phyloP scores from a whole-genome alignment of 2,888 invertebrate genomes.

The Rutpela maculata region DNA sequence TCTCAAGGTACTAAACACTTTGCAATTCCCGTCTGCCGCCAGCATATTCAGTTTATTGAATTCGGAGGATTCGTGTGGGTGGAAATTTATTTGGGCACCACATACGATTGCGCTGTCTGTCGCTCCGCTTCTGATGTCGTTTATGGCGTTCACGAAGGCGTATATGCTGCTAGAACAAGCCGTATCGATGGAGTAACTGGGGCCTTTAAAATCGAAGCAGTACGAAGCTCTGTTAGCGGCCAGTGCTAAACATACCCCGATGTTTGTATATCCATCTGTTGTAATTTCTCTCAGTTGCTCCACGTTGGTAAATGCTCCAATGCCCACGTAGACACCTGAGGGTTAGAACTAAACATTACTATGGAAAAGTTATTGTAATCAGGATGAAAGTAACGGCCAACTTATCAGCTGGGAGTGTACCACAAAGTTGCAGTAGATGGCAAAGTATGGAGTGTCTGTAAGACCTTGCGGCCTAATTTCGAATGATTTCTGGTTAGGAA shows the following conservation, averaged over 20 bases:
- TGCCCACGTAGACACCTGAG: conserved; percentile 57
- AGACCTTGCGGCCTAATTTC: too few species aligned
- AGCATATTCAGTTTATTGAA: conserved; percentile 55
- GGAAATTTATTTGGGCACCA: conserved; percentile 54
- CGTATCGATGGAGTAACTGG: conserved; percentile 61
- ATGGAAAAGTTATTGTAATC: neutral
- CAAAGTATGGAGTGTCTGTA: too few species aligned
- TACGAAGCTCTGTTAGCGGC: conserved; percentile 60
- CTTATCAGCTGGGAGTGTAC: too few species aligned
- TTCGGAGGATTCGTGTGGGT: conserved; percentile 58
- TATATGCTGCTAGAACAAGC: conserved; percentile 61
- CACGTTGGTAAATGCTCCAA: conserved; percentile 31
- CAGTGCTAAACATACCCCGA: conserved; percentile 48
- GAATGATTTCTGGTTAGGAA: too few species aligned
- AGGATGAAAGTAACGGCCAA: too few species aligned
- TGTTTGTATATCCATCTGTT: conserved; percentile 53
- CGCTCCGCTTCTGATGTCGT: conserved; percentile 51
- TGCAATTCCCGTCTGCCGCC: conserved; percentile 69
- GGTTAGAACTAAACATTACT: conserved; percentile 27
- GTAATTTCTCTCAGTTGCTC: conserved; percentile 35
- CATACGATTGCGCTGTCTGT: conserved; percentile 54
- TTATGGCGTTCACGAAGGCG: conserved; percentile 57
- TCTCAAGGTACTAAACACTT: conserved; percentile 90
- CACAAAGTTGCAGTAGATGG: too few species aligned
- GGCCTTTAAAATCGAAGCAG: conserved; percentile 62